Evolutionary conservation across 2,797 vertebrate genomes (phyloP), one percentile per base, ranked within the genome.

Genomic region (Labroides dimidiatus): DNA sequence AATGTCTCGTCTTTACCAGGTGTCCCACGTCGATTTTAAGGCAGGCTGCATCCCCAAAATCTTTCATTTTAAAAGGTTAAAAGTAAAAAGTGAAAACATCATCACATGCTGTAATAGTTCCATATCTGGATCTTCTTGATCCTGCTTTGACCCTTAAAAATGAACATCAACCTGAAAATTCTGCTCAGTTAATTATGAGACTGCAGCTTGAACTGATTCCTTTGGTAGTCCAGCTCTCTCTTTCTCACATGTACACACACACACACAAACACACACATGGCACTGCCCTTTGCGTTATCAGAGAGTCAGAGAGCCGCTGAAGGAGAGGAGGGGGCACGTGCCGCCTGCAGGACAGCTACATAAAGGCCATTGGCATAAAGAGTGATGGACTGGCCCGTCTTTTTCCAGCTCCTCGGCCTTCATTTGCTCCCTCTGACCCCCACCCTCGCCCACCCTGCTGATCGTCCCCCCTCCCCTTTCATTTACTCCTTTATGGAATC

Each of bases 311-410:
- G 61, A 74, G 42, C 49, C 51, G 0, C 39, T 67, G 69, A 80
- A 77, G 71, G 67, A 73, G 72, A 74, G 45, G 44, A 72, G 10
- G 63, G 47, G 58, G 60, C 64, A 56, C 4, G 16, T 49, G 58
- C 47, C 17, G 41, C 57, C 61, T 24, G 44, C 74, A 44, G 79
- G 78, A 84, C 77, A 84, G 81, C 67, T 68, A 71, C 77, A 92
- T 91, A 92, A 92, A 89, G 81, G 47, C 62, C 27, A 21, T 39
- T 66, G 84, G 86, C 83, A 80, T 82, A 65, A 91, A 92, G 90
- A 93, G 80, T 90, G 87, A 92, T 92, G 88, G 82, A 70, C 84
- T 44, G 54, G 75, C 62, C 60, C 51, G 20, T 69, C 30, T 39
- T 64, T 36, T 63, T 44, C 80, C 75, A 21, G 69, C 55, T 69